Percentiles rank a stretch among this genome's conserved stretches.
These are phyloP conservation scores for Geococcyx californianus DNA, from an alignment of 2,113 vertebrate genomes.

Conservation along the genomic window DNA sequence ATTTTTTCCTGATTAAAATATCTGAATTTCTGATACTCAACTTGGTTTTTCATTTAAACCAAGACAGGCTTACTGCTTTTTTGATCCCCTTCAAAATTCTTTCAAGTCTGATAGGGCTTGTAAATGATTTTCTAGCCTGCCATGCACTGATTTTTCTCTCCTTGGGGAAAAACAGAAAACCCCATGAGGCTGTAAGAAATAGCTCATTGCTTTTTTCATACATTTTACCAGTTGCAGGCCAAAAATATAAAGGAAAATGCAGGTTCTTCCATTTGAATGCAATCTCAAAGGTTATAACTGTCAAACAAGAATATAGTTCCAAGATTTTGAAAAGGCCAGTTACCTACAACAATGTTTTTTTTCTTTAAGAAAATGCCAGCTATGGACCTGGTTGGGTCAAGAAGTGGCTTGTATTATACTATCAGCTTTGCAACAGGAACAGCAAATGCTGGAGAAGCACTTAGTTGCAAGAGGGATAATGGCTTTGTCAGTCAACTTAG, in stretches of 20 bases:
- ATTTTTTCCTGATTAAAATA: too few relatives aligned
- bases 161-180: not conserved
- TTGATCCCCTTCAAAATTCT: conserved; percentile 1
- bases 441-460: not conserved
- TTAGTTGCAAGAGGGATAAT: not conserved
- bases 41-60: too few relatives aligned
- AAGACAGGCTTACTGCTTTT: not conserved
- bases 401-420: not conserved
- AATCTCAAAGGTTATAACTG: conserved; percentile 37
- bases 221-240: not conserved
- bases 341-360: not conserved
- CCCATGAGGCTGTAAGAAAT: not conserved
- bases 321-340: conserved; percentile 41
- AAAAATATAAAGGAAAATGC: not conserved
- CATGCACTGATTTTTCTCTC: not conserved
- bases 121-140: not conserved
- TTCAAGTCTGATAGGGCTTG: not conserved
- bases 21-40: too few relatives aligned
- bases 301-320: conserved; percentile 21
- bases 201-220: not conserved
- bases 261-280: not conserved
- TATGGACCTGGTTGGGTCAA: not conserved
- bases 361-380: conserved; percentile 4
- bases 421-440: not conserved
- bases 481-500: not conserved